Percentiles rank a stretch among this genome's conserved stretches.
These are phyloP conservation scores for Leptodactylus fallax DNA, from an alignment of 2,797 vertebrate genomes.

Conservation along the genomic window DNA sequence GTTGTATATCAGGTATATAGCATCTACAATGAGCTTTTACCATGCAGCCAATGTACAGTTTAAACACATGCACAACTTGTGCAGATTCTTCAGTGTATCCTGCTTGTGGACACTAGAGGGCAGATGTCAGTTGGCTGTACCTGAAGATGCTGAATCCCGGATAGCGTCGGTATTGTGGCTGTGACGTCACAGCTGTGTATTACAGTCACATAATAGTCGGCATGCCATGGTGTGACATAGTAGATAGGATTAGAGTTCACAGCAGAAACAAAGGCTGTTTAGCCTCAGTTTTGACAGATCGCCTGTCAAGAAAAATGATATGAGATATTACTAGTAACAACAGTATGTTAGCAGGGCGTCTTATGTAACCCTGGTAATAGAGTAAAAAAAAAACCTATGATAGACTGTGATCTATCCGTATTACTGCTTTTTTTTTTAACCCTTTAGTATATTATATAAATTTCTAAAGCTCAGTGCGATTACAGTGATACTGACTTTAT, in stretches of 20 bases:
- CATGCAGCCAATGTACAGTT: background rate
- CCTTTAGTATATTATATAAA: too few relatives aligned
- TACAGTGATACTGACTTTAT: too few relatives aligned
- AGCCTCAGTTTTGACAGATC: conserved; percentile 1
- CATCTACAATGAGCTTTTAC: background rate
- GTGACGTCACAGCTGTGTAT: background rate
- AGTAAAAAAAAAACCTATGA: too few relatives aligned
- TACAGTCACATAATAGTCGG: background rate
- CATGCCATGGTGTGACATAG: background rate
- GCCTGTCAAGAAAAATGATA: background rate
- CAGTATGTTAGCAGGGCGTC: background rate
- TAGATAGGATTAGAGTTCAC: background rate
- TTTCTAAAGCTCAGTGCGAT: too few relatives aligned
- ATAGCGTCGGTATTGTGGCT: background rate
- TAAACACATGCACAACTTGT: too few relatives aligned
- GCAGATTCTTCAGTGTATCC: conserved; percentile 59
- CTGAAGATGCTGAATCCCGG: background rate
- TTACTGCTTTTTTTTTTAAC: too few relatives aligned
- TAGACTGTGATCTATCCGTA: too few relatives aligned
- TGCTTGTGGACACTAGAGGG: conserved; percentile 83
- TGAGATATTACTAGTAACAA: background rate
- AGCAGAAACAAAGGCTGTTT: conserved; percentile 11
- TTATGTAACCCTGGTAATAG: too few relatives aligned
- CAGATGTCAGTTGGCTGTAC: conserved; percentile 72
- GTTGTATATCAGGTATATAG: background rate